These are phyloP conservation scores for Apis florea DNA, from an alignment of 1,140 invertebrate species.

Conservation along the genomic window DNA sequence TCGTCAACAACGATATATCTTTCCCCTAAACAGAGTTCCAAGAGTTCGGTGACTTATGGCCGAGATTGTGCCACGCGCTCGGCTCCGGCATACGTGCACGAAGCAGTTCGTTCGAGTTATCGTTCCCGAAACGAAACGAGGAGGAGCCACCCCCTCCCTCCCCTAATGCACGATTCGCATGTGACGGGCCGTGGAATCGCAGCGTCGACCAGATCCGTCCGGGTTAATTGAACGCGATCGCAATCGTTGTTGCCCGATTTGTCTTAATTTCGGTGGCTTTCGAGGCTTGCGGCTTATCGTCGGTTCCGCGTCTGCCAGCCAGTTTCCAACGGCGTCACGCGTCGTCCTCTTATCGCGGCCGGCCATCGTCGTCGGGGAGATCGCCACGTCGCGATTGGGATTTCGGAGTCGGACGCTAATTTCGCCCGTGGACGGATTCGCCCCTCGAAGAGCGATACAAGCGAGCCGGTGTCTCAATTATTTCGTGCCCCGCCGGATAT, in stretches of 20 bases:
- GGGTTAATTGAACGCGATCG: slow-evolving; percentile 65
- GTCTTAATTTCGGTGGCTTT: slow-evolving; percentile 66
- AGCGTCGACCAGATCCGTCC: slow-evolving; percentile 13
- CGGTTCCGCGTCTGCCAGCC: background rate
- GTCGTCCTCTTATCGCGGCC: slow-evolving; percentile 41
- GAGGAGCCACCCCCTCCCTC: slow-evolving; percentile 10
- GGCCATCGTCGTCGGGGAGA: slow-evolving; percentile 46
- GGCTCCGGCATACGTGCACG: background rate
- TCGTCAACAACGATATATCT: too few relatives aligned
- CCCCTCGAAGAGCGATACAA: slow-evolving; percentile 32
- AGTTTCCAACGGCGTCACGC: slow-evolving; percentile 54
- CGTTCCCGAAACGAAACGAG: slow-evolving; percentile 57
- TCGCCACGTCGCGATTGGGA: slow-evolving; percentile 48
- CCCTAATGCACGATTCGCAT: slow-evolving; percentile 66
- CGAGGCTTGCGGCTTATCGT: slow-evolving; percentile 48
- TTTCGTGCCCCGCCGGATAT: background rate
- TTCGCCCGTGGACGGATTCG: slow-evolving; percentile 38
- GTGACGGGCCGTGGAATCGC: slow-evolving; percentile 49
- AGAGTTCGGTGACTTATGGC: background rate
- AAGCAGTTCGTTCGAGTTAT: slow-evolving; percentile 54
- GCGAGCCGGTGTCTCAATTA: slow-evolving; percentile 33
- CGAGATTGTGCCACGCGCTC: background rate
- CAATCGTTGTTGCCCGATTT: slow-evolving; percentile 58
- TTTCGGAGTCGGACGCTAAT: slow-evolving; percentile 57
- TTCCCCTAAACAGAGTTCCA: background rate